A percentile compares a stretch with the other conserved stretches of the same genome.
Conservation (phyloP, 2,113 vertebrate genomes). For the Nothoprocta pentlandii region DNA sequence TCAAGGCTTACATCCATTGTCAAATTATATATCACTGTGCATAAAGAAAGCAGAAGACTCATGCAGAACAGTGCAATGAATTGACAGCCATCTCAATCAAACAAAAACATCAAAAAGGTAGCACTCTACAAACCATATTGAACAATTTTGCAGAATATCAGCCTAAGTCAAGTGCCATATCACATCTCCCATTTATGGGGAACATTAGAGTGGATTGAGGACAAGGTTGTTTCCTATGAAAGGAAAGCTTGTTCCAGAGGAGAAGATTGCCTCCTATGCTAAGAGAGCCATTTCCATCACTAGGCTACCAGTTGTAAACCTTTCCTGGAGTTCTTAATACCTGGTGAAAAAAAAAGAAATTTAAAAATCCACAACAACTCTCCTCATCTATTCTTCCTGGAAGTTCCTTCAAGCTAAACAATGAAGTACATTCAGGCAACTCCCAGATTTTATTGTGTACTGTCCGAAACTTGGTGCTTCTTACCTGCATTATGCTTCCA, state of each 20-base stretch:
- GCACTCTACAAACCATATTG: not conserved
- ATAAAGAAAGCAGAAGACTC: not conserved
- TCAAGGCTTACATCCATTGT: not conserved
- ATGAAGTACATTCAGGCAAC: accelerated
- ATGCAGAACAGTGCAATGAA: not conserved
- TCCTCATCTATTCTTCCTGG: not conserved
- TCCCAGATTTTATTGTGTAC: not conserved
- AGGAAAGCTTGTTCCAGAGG: no score
- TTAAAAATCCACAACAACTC: not conserved
- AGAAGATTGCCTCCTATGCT: not conserved
- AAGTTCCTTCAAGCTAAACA: not conserved
- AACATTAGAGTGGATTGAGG: not conserved
- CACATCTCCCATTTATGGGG: not conserved
- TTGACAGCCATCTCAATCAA: not conserved
- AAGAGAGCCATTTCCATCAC: not conserved
- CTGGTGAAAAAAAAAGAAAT: not conserved
- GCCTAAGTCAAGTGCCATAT: not conserved
- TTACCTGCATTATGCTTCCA: not conserved
- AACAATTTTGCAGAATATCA: not conserved
- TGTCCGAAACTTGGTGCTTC: not conserved
- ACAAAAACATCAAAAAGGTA: not conserved
- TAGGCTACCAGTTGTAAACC: not conserved
- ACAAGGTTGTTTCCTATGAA: not conserved
- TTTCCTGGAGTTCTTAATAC: not conserved
- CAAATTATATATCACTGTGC: not conserved